A percentile compares a stretch with the other conserved stretches of the same genome.
phyloP scores from a whole-genome alignment of 2,888 invertebrate species.

The Sinelater perroti region DNA sequence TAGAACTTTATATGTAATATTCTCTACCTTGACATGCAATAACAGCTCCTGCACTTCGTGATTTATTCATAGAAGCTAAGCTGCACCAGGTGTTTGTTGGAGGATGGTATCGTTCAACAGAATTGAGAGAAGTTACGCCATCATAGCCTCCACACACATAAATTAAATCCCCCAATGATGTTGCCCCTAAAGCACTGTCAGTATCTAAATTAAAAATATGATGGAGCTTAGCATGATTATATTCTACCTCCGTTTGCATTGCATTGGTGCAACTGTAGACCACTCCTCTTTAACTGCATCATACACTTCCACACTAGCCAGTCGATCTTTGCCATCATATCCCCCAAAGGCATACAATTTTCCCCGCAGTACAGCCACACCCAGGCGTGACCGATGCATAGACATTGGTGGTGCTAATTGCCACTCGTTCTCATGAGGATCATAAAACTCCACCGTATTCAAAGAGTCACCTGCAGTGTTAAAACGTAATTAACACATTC shows the following conservation, averaged over 20 bases:
- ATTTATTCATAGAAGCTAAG: slow-evolving; percentile 76
- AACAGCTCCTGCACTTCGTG: slow-evolving; percentile 60
- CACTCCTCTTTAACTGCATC: slow-evolving; percentile 77
- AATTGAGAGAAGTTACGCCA: slow-evolving; percentile 82
- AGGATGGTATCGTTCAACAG: slow-evolving; percentile 84
- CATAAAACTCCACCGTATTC: slow-evolving; percentile 85
- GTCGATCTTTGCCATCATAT: slow-evolving; percentile 83
- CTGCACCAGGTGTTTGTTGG: slow-evolving; percentile 77
- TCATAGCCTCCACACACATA: slow-evolving; percentile 89
- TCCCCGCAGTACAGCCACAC: slow-evolving; percentile 83
- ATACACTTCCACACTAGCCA: slow-evolving; percentile 86
- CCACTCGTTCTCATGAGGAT: slow-evolving; percentile 77
- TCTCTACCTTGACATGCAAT: slow-evolving; percentile 58
- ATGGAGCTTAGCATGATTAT: slow-evolving; percentile 28
- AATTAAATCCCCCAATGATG: slow-evolving; percentile 79
- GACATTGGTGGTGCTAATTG: slow-evolving; percentile 83
- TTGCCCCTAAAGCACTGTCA: slow-evolving; percentile 80
- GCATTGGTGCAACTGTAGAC: slow-evolving; percentile 81
- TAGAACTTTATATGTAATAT: slow-evolving; percentile 2
- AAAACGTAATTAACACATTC: not conserved
- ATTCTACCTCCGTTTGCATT: slow-evolving; percentile 77
- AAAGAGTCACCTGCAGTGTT: slow-evolving; percentile 73
- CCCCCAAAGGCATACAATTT: slow-evolving; percentile 84
- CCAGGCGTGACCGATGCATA: slow-evolving; percentile 82
- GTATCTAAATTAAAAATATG: slow-evolving; percentile 36